Conservation (phyloP, 2,797 vertebrate species). For the Tapirus indicus region DNA sequence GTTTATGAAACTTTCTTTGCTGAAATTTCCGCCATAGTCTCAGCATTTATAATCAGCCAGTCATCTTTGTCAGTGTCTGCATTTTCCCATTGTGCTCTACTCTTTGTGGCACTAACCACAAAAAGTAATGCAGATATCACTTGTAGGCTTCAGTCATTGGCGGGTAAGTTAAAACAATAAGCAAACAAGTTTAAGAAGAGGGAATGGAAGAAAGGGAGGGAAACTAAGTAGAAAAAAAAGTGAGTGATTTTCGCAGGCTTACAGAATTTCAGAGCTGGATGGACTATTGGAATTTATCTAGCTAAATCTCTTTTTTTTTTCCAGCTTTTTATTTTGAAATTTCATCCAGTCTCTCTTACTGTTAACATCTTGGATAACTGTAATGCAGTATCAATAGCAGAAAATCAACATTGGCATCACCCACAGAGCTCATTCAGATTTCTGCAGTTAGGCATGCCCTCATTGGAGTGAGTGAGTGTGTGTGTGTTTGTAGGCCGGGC, state of each 20-base stretch:
- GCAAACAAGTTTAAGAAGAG: neutral
- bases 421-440: neutral
- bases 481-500: neutral
- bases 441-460: neutral
- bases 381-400: neutral
- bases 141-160: too few species aligned
- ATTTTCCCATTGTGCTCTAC: neutral
- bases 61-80: neutral
- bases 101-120: neutral
- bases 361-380: neutral
- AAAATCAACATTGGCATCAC: neutral
- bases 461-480: neutral
- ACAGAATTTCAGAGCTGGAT: slow-evolving; percentile 5
- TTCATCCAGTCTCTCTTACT: neutral
- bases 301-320: neutral
- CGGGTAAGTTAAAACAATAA: neutral
- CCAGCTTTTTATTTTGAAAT: neutral
- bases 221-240: neutral
- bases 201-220: neutral
- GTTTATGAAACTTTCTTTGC: neutral
- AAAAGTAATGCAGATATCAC: neutral
- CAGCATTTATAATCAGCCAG: neutral
- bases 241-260: neutral
- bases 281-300: neutral
- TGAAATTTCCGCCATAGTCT: neutral